phyloP scores from a whole-genome alignment of 1,140 invertebrate species.

The Zaprionus tsacasi region DNA sequence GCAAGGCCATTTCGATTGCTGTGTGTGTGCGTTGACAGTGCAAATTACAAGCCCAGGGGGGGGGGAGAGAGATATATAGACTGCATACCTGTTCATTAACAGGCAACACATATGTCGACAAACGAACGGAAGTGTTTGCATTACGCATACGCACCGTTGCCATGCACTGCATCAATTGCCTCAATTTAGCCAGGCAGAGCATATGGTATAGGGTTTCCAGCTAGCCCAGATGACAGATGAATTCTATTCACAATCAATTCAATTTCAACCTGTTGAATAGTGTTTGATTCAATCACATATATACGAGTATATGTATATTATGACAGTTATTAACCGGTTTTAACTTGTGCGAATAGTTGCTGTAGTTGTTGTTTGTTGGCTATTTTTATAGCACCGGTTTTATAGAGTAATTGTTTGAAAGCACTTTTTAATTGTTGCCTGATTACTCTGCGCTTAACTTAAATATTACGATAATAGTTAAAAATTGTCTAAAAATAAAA shows the following conservation, averaged over 20 bases:
- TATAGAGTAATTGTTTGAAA: neutral
- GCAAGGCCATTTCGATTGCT: conserved; percentile 61
- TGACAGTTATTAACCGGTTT: conserved; percentile 5
- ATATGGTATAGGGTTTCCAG: neutral
- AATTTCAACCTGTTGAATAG: neutral
- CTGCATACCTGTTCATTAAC: conserved; percentile 31
- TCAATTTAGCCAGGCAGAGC: neutral
- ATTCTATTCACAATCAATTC: neutral
- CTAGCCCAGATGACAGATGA: neutral
- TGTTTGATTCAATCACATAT: neutral
- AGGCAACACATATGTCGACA: conserved; percentile 27
- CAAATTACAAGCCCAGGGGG: conserved; percentile 18
- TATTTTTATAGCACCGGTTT: conserved; percentile 6
- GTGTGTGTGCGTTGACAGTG: conserved; percentile 20
- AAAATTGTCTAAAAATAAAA: no score
- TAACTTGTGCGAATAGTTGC: neutral
- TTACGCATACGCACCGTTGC: conserved; percentile 64
- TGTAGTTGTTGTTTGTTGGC: neutral
- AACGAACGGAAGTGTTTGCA: conserved; percentile 32
- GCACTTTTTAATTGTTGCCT: neutral
- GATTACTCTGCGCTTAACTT: neutral
- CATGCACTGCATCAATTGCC: neutral
- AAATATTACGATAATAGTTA: neutral
- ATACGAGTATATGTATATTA: neutral
- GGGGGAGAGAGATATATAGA: neutral